Evolutionary conservation across 2,888 invertebrate genomes (phyloP), one percentile per base, ranked within the genome.

Genomic region (Drosophila nr. fundita): DNA sequence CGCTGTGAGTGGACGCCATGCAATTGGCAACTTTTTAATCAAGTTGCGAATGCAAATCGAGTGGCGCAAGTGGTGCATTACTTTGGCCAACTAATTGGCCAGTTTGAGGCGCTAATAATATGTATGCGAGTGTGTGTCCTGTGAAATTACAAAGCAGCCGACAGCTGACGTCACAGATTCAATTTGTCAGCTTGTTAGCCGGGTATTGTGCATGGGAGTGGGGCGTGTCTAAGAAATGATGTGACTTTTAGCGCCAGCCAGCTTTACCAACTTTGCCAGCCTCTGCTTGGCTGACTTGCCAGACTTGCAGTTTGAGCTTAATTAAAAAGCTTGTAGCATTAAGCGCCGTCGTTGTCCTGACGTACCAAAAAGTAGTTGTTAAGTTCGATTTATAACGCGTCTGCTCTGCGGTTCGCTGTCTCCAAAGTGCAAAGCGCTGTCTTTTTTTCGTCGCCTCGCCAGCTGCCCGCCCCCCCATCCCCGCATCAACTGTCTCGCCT

Each of bases 251-350:
- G 76, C 87, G 91, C 82, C 85, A 78, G 65, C 79, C 63, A 74
- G 57, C 45, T n/a, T 15, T 2, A 1, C 21, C 45, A 21, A 7
- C 7, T 8, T 36, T 21, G 21, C 21, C 45, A 21, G 42, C 21
- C 45, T 32, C 11, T 21, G 45, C 21, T 1, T 8, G 24, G 4
- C 15, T 24, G 30, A 71, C 78, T 63, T 68, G 66, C 30, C 76
- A 70, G 76, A 80, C 73, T 72, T 68, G 63, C 69, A 79, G 76
- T 82, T 87, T 81, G 87, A 84, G 87, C 91, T 91, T 91, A 91
- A 91, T 91, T 91, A 91, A 90, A 91, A 87, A 82, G 79, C 83
- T 88, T 88, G 87, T 83, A 73, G 79, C 76, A 83, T 85, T 87
- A 87, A 86, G 73, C 84, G 78, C 38, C 57, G 55, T 42, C 70